Conservation (phyloP, 2,888 invertebrate species). For the Oscheius sp. region DNA sequence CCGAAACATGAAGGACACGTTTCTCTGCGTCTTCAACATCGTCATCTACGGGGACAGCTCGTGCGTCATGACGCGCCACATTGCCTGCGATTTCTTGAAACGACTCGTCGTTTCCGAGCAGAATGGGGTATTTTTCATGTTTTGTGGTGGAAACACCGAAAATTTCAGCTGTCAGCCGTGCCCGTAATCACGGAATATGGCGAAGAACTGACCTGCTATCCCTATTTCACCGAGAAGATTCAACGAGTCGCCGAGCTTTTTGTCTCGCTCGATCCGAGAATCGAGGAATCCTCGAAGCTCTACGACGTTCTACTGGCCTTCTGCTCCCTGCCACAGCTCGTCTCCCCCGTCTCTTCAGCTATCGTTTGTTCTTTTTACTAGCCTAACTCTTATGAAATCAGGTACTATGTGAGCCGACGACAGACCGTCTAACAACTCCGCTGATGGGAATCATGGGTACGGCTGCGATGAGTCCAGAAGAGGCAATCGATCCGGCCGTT, state of each 20-base stretch:
- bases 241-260: conserved; percentile 61
- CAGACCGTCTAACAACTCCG: conserved; percentile 50
- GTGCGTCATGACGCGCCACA: conserved; percentile 73
- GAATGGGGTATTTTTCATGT: conserved; percentile 37
- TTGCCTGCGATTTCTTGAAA: conserved; percentile 74
- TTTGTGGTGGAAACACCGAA: not conserved
- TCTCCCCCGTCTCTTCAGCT: conserved; percentile 59
- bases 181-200: conserved; percentile 62
- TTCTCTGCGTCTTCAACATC: conserved; percentile 75
- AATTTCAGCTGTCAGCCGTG: conserved; percentile 42
- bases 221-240: conserved; percentile 61
- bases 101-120: conserved; percentile 71
- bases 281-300: conserved; percentile 68
- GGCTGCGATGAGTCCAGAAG: conserved; percentile 70
- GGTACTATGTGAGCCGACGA: conserved; percentile 40
- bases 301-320: conserved; percentile 74
- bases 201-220: conserved; percentile 61
- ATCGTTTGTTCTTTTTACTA: conserved; percentile 44
- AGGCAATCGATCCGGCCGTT: conserved; percentile 51
- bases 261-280: conserved; percentile 58
- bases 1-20: conserved; percentile 74
- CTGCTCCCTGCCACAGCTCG: conserved; percentile 72
- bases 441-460: conserved; percentile 57
- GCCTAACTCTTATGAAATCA: not conserved
- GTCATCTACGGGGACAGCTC: conserved; percentile 72